phyloP scores from a whole-genome alignment of 2,113 vertebrate species.

The Pitta sordida region DNA sequence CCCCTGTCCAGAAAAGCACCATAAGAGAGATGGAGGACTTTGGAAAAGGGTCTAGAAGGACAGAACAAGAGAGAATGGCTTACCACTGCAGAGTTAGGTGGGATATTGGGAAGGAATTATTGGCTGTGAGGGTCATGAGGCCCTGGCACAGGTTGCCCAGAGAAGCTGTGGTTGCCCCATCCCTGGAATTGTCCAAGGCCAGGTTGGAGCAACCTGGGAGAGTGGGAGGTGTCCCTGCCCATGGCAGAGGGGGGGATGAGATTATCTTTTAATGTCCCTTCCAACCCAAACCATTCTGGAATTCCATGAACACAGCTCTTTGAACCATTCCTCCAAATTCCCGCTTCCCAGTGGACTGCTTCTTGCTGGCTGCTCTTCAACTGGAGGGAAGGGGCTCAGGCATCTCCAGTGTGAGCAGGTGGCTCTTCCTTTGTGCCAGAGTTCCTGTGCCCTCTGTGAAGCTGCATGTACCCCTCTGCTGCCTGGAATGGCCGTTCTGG shows the following conservation, averaged over 20 bases:
- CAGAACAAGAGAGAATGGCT: not conserved
- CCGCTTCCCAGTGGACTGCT: not conserved
- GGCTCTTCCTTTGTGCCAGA: not conserved
- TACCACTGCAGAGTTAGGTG: not conserved
- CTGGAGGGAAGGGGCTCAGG: not conserved
- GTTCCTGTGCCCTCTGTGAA: not conserved
- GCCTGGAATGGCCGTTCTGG: not conserved
- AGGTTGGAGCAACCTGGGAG: rapidly evolving
- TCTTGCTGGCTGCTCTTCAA: not conserved
- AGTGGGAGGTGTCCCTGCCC: not conserved
- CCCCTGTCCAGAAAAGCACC: not conserved
- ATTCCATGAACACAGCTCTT: not conserved
- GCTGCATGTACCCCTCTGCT: not conserved
- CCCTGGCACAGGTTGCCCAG: not conserved
- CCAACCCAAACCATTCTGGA: not conserved
- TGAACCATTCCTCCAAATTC: not conserved
- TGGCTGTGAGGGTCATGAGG: rapidly evolving
- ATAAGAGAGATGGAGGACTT: not conserved
- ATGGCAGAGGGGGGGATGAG: rapidly evolving
- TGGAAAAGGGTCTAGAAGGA: not conserved
- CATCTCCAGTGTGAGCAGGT: not conserved
- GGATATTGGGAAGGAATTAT: not conserved
- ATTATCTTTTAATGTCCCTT: not conserved
- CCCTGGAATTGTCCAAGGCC: not conserved
- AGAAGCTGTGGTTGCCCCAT: not conserved